Conservation (phyloP, 2,888 invertebrate species). For the Drosophila heteroneura region DNA sequence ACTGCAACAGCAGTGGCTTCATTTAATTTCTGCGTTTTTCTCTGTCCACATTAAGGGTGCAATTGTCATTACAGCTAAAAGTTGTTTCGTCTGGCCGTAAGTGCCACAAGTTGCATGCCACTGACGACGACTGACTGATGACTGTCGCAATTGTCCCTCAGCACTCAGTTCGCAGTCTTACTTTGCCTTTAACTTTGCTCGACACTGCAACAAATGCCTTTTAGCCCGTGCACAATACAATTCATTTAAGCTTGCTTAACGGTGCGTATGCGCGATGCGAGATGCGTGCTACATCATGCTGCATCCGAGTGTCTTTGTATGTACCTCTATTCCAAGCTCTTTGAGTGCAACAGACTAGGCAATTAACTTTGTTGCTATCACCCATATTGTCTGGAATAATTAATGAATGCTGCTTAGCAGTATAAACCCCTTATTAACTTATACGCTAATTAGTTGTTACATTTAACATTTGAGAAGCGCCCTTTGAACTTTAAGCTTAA, state of each 20-base stretch:
- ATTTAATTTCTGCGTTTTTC: slow-evolving; percentile 53
- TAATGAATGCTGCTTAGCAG: background rate
- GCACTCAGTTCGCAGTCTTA: background rate
- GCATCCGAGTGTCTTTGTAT: slow-evolving; percentile 33
- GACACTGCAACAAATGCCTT: slow-evolving; percentile 45
- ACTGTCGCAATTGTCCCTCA: slow-evolving; percentile 1
- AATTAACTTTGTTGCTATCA: slow-evolving; percentile 27
- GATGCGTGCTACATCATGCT: slow-evolving; percentile 1
- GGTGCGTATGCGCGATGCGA: slow-evolving; percentile 57
- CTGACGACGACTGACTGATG: slow-evolving; percentile 15
- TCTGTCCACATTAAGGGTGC: slow-evolving; percentile 51
- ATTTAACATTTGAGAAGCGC: background rate
- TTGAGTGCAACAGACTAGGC: background rate
- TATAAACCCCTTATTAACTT: slow-evolving; percentile 1
- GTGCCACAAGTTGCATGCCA: slow-evolving; percentile 56
- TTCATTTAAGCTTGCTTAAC: slow-evolving; percentile 60
- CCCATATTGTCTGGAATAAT: background rate
- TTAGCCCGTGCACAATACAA: slow-evolving; percentile 17
- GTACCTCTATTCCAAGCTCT: slow-evolving; percentile 11
- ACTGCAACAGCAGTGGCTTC: slow-evolving; percentile 32
- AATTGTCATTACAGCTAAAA: slow-evolving; percentile 60
- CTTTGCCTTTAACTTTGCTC: slow-evolving; percentile 8
- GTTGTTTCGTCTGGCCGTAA: slow-evolving; percentile 47
- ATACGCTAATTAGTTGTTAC: background rate
- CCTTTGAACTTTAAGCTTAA: background rate